Base-by-base conservation (phyloP, 2,888 invertebrate species). In the Macrosiphum euphorbiae region DNA sequence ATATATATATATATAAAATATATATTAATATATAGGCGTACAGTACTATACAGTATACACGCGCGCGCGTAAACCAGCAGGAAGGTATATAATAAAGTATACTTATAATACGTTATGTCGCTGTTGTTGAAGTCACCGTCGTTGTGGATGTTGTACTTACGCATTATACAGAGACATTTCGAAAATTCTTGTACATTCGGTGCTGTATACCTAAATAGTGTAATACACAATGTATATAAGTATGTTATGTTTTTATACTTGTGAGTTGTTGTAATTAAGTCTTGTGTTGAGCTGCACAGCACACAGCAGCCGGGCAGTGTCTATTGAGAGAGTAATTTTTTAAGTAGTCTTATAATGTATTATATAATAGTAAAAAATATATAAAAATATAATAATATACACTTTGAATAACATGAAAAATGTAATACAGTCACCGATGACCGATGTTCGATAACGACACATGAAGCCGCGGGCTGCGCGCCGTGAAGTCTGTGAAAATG, bases 21-120 rank as follows among this genome's bases (percentile, higher is more conserved):
- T 78, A 20, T 78, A 78, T 78, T 58, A 58, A 26, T 35, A 35
- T 35, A 78, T 78, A 78, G 35, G 20, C 35, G 35, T 78, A 78
- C 78, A 78, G 35, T 78, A 8, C 35, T 35, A 35, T 78, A 55
- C 86, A 41, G 47, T 35, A 78, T 78, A 55, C 86, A 41, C 61
- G 78, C 55, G 92, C 87, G 92, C 92, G 92, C 92, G 92, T 92
- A 92, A 92, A 92, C 92, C 88, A 47, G 88, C 92, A 92, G 92
- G 88, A 84, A 78, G 28, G 84, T 87, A 87, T 87, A 87, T 86
- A 92, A 92, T 89, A 88, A 92, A 92, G 41, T 88, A 92, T 88
- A 55, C 88, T 50, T 50, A 41, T 20, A 86, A 47, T 92, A 58
- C 11, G 86, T 58, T 24, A 58, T 58, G 84, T 55, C 10, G 44